Percentiles rank a stretch among this genome's conserved stretches.
phyloP scores from a whole-genome alignment of 2,797 vertebrate species.

The Lophotriccus pileatus region DNA sequence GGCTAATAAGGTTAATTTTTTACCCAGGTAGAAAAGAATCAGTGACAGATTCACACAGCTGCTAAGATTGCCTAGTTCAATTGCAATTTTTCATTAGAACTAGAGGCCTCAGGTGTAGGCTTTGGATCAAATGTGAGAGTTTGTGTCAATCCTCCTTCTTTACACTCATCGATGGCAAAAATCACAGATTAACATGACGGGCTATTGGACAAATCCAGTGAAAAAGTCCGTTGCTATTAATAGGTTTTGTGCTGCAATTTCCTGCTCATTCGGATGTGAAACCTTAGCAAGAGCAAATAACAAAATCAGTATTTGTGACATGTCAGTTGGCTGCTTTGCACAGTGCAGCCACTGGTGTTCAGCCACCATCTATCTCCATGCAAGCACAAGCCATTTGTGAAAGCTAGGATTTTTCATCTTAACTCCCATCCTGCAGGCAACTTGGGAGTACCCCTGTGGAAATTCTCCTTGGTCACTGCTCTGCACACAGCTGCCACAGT shows the following conservation, averaged over 20 bases:
- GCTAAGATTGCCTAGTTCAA: not conserved
- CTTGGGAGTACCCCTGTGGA: not conserved
- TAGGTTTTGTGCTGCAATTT: not conserved
- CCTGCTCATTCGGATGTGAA: not conserved
- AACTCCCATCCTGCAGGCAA: not conserved
- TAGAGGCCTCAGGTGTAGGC: not conserved
- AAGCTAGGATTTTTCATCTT: not conserved
- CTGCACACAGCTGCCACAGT: not conserved
- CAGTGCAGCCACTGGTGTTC: not conserved
- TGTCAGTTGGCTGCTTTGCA: not conserved
- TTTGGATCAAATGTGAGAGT: not conserved
- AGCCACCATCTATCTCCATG: not conserved
- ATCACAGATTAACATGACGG: not conserved
- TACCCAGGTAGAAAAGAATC: not conserved
- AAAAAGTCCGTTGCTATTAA: not conserved
- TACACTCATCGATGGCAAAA: not conserved
- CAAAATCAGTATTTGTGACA: not conserved
- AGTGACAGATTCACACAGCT: not conserved
- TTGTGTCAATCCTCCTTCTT: not conserved
- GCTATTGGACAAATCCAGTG: not conserved
- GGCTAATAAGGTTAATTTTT: not conserved
- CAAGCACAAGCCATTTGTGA: not conserved
- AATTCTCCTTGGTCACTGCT: not conserved
- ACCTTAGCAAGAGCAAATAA: not conserved
- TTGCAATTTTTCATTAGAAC: not conserved